phyloP scores from a whole-genome alignment of 1,140 invertebrate species.

The Drosophila tani region DNA sequence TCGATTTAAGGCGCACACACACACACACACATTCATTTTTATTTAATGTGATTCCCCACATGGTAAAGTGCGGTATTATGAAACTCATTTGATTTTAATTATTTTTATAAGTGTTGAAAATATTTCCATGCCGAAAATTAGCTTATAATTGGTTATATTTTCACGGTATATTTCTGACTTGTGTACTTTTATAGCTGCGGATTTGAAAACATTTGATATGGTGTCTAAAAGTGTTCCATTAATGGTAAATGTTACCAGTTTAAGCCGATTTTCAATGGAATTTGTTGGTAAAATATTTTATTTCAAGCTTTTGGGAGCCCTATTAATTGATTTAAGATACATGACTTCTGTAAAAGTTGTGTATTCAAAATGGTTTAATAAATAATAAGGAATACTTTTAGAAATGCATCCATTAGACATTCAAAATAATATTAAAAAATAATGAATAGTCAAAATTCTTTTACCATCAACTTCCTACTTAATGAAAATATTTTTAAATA shows the following conservation, averaged over 20 bases:
- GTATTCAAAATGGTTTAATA: neutral
- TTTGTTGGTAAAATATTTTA: neutral
- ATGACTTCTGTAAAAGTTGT: neutral
- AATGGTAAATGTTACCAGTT: neutral
- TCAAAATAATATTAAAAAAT: too few species aligned
- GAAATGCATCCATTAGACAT: neutral
- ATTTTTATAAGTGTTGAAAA: neutral
- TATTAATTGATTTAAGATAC: neutral
- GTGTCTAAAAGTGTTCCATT: neutral
- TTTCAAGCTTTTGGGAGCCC: too few species aligned
- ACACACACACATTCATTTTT: conserved; percentile 3
- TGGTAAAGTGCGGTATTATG: neutral
- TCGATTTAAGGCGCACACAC: conserved; percentile 40
- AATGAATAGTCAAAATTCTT: too few species aligned
- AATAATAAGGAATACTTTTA: neutral
- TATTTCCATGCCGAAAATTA: neutral
- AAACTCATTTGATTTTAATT: conserved; percentile 5
- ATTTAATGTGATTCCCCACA: conserved; percentile 8
- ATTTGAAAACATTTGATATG: neutral
- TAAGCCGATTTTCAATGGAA: neutral
- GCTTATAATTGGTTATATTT: neutral
- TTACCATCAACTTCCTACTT: too few species aligned
- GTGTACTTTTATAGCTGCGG: neutral
- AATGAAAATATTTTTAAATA: too few species aligned
- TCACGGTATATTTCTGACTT: neutral